These are phyloP conservation scores for Anthrax anthrax DNA, from an alignment of 2,888 invertebrate genomes.

Conservation along the genomic window DNA sequence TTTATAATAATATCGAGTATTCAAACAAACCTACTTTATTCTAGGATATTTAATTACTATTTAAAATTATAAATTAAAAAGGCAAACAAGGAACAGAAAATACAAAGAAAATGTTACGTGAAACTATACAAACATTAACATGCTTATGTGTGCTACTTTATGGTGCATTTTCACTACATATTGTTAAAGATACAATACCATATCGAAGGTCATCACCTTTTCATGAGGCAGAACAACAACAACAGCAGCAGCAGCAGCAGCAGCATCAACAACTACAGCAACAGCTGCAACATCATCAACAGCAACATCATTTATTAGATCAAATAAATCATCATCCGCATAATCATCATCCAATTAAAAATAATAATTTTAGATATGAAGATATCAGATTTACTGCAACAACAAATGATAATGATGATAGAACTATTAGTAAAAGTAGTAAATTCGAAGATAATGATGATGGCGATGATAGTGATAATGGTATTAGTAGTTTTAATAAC, in stretches of 20 bases:
- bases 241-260: not conserved
- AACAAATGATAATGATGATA: not conserved
- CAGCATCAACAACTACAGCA: not conserved
- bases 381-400: not conserved
- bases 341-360: not conserved
- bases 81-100: not conserved
- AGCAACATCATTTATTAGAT: not conserved
- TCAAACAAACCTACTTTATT: too few species aligned
- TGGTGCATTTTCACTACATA: constrained; percentile 11
- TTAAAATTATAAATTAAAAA: too few species aligned
- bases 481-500: too few species aligned
- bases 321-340: not conserved
- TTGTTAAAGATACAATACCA: constrained; percentile 3
- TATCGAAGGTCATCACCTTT: not conserved
- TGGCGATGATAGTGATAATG: not conserved
- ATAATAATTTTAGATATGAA: not conserved
- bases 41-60: too few species aligned
- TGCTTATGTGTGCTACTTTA: constrained; percentile 11
- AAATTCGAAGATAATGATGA: not conserved
- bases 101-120: constrained; percentile 12
- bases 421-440: not conserved
- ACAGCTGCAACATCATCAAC: not conserved
- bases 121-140: constrained; percentile 12
- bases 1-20: too few species aligned
- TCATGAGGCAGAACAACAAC: not conserved